Evolutionary conservation across 2,113 vertebrate genomes (phyloP), one percentile per base, ranked within the genome.

Genomic region (Cricetomys ansorgei): DNA sequence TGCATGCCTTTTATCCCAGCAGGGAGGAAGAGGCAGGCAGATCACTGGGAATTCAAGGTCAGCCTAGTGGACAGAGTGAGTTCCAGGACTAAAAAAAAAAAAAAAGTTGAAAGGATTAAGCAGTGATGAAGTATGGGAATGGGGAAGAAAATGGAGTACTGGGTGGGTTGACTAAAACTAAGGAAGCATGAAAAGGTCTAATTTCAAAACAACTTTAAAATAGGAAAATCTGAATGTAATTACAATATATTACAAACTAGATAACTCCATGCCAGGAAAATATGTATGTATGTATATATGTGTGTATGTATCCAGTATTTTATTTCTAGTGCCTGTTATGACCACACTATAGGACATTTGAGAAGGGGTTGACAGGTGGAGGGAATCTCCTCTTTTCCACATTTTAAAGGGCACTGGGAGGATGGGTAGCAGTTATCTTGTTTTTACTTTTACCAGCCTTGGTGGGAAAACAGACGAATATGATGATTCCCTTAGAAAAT

Each of bases 401-500:
- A 7, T 0, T 15, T n/a, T 23, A 50, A 11, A 90, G 25, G 19
- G 3, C 5, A 0, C 9, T 34, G 19, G 11, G 17, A 16, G 81
- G 31, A 89, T 31, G 13, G n/a, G 12, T 4, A 88, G 40, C 4
- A 10, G 31, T 4, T 31, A 72, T 62, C 93, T 73, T 88, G 17
- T 34, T 55, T 48, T 89, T 88, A 72, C 50, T 73, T 89, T 97
- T 16, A 90, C 57, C 84, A 92, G 83, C 7, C 7, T 92, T 80
- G 76, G 45, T 88, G 45, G 80, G 72, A 77, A 95, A 93, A 80
- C 21, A 76, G 45, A 75, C 15, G 62, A 90, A 80, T 88, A 70
- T 7, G 94, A 72, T 88, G 62, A 72, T 85, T 91, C 21, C 19
- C 59, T 93, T 92, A 76, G 75, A 85, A 90, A 85, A 85, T 83